Evolutionary conservation across 2,113 vertebrate genomes (phyloP), one percentile per base, ranked within the genome.

Genomic region (Cyanocitta stelleri): DNA sequence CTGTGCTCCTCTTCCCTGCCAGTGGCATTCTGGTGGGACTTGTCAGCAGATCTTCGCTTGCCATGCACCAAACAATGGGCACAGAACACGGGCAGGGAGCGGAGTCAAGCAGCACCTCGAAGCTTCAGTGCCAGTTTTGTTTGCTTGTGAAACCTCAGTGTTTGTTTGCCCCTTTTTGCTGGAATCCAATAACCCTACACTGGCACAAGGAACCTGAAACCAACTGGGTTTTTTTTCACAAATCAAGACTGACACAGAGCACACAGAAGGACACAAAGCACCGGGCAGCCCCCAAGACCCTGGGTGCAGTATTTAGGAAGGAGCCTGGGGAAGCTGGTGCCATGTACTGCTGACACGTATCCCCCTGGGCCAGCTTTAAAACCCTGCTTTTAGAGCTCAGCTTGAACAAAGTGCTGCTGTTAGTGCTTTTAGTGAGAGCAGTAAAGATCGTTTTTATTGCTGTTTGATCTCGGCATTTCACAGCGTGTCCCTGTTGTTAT

Each of bases 371-470:
- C 82, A 3, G 2, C 33, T 81, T 77, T 92, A 86, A 96, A 94
- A 71, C 29, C 33, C 41, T 30, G 54, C 62, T 52, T 80, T 94
- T 87, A 91, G 88, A 94, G 51, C 84, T 75, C 93, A 54, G 69
- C 87, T 85, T 69, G 81, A 85, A 64, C 74, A 43, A 91, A 96
- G 67, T 46, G 74, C 46, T 75, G 84, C 89, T 82, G 66, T 85
- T 95, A 30, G 66, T 41, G 69, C 69, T 78, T 93, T 94, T 52
- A 93, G 87, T 90, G 84, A 79, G 32, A 51, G 84, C 94, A 87
- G 23, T 95, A 89, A 92, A 86, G 83, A 49, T 26, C 3, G 55
- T 6, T 73, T 89, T 89, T 87, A 74, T 67, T 63, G 80, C 67
- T 89, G 74, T 61, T 92, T 82, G 43, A 85, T 29, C 46, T 14